Percentiles rank a stretch among this genome's conserved stretches.
phyloP scores from a whole-genome alignment of 2,113 vertebrate species.

The Bombycilla garrulus region DNA sequence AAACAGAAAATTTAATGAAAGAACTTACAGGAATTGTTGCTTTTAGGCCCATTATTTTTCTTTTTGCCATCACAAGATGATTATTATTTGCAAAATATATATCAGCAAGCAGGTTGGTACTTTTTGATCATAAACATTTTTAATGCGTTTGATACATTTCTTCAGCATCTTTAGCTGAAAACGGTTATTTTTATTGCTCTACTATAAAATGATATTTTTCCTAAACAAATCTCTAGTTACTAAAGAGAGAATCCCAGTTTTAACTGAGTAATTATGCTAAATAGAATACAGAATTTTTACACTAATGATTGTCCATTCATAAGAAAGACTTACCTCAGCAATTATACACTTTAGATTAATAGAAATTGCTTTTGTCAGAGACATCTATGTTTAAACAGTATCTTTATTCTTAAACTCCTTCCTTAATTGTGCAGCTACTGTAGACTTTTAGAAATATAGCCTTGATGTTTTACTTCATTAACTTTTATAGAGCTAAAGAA shows the following conservation, averaged over 20 bases:
- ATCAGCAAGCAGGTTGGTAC: background rate
- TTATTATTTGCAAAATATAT: background rate
- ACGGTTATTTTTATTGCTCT: background rate
- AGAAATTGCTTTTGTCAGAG: background rate
- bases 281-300: background rate
- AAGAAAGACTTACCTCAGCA: background rate
- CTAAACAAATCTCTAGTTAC: background rate
- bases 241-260: background rate
- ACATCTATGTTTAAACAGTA: background rate
- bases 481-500: background rate
- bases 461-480: background rate
- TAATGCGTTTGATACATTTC: background rate
- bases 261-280: background rate
- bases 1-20: conserved; percentile 20
- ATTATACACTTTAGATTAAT: background rate
- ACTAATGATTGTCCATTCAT: background rate
- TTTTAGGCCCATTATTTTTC: conserved; percentile 35
- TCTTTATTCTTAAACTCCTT: background rate
- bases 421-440: background rate
- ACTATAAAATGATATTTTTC: background rate
- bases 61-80: background rate
- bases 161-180: background rate
- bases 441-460: background rate
- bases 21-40: background rate
- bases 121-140: background rate